Percentiles rank a stretch among this genome's conserved stretches.
phyloP scores from a whole-genome alignment of 1,140 invertebrate genomes.

The Cherax quadricarinatus region DNA sequence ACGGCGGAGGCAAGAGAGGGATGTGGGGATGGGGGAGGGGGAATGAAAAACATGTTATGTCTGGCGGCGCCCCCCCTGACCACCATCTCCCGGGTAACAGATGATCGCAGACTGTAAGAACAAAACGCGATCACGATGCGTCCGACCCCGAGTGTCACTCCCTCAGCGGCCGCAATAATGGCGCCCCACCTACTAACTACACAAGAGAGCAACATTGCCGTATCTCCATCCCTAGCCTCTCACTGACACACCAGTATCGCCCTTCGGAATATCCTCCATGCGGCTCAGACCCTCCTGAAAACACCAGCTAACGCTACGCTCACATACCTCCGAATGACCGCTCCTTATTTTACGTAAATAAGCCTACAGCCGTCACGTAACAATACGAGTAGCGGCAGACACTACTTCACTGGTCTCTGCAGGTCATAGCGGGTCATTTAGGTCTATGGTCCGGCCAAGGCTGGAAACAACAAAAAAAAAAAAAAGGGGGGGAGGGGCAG shows the following conservation, averaged over 20 bases:
- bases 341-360: slow-evolving; percentile 39
- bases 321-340: not conserved
- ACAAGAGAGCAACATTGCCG: not conserved
- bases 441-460: slow-evolving; percentile 35
- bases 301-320: not conserved
- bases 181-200: slow-evolving; percentile 20
- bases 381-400: slow-evolving; percentile 41
- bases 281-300: not conserved
- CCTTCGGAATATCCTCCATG: not conserved
- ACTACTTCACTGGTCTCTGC: slow-evolving; percentile 29
- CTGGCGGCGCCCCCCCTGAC: not conserved
- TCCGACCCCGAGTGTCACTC: slow-evolving; percentile 23
- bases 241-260: not conserved
- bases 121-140: slow-evolving; percentile 58
- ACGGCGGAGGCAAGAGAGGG: too few species aligned
- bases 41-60: slow-evolving; percentile 19
- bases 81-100: slow-evolving; percentile 29
- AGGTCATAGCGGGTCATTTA: slow-evolving; percentile 59
- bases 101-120: slow-evolving; percentile 41
- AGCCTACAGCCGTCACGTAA: slow-evolving; percentile 50
- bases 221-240: not conserved
- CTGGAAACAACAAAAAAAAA: slow-evolving; percentile 9
- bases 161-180: slow-evolving; percentile 36
- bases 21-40: not conserved
- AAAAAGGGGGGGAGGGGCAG: too few species aligned